Evolutionary conservation across 1,140 invertebrate genomes (phyloP), one percentile per base, ranked within the genome.

Genomic region (Leucophenga varia): DNA sequence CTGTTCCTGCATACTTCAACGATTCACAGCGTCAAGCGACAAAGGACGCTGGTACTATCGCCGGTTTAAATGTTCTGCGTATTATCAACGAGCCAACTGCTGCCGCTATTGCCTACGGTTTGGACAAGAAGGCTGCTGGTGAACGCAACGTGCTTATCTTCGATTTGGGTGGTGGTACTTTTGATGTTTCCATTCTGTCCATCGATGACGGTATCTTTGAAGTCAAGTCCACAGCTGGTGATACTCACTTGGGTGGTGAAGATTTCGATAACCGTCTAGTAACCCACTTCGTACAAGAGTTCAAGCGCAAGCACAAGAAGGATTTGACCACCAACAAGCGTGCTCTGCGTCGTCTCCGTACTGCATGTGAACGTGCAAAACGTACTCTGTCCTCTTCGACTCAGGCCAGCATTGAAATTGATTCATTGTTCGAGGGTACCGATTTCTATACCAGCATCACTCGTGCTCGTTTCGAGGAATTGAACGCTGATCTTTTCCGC

Each of bases 41-140:
- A 42, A 94, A 93, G 80, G 90, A 93, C 82, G 84, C 91, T 63
- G 91, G 90, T 69, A 89, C 87, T 61, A 93, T 93, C 79, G 86
- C 91, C 59, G 84, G 85, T 59, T 77, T 93, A 47, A 92, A 95
- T 61, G 89, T 93, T 58, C 80, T 95, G 59, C 84, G 91, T 79
- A 93, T 93, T 61, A 93, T 93, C 71, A 93, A 93, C 64, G 97
- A 99, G 79, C 97, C 97, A 31, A 98, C 96, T 47, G 97, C 97
- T 54, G 97, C 97, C 55, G 97, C 97, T 61, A 98, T 99, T 81
- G 97, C 97, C 35, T 99, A 99, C 77, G 97, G 97, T 77, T 82
- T 99, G 46, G 96, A 99, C 81, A 99, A 99, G 78, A 98, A 97
- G 78, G 91, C 87, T 50, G 81, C 80, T 42, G 87, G 87, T 61